A percentile compares a stretch with the other conserved stretches of the same genome.
Evolutionary conservation across 2,888 invertebrate genomes (phyloP).

Genomic region (Caenorhabditis becei): DNA sequence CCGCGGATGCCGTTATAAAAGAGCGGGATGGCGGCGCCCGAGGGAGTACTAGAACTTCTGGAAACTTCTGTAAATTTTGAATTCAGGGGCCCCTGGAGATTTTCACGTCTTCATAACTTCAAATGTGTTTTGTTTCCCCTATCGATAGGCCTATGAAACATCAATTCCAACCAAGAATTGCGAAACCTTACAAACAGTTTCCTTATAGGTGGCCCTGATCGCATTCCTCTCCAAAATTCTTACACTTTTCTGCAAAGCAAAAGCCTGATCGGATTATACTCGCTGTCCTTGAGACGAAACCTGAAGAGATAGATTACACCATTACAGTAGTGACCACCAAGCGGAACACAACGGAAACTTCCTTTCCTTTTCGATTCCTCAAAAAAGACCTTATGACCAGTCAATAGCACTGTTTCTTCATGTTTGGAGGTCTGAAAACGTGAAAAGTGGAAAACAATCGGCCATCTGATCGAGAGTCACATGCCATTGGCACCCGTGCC

Average conservation of each 20-base stretch:
- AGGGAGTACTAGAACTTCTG: no score
- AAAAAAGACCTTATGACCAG: constrained; percentile 31
- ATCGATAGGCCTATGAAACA: no score
- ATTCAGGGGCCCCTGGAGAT: no score
- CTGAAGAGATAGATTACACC: constrained; percentile 16
- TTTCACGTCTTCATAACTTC: no score
- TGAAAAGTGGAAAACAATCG: background rate
- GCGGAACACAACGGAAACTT: constrained; percentile 28
- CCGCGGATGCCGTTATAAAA: background rate
- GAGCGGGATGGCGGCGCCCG: background rate
- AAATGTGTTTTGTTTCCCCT: no score
- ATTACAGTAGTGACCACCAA: constrained; percentile 1
- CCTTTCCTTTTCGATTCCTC: constrained; percentile 3
- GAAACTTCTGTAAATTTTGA: no score
- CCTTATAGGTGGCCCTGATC: no score
- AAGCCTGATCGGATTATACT: constrained; percentile 10
- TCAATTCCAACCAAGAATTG: no score
- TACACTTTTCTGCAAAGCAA: background rate
- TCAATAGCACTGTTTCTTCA: background rate
- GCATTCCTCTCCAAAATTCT: background rate
- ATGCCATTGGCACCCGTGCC: background rate
- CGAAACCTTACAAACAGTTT: background rate
- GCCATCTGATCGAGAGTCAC: constrained; percentile 14
- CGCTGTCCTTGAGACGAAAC: background rate
- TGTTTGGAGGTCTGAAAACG: background rate